Evolutionary conservation across 2,113 vertebrate genomes (phyloP).

Genomic region (Clarias macrocephalus): DNA sequence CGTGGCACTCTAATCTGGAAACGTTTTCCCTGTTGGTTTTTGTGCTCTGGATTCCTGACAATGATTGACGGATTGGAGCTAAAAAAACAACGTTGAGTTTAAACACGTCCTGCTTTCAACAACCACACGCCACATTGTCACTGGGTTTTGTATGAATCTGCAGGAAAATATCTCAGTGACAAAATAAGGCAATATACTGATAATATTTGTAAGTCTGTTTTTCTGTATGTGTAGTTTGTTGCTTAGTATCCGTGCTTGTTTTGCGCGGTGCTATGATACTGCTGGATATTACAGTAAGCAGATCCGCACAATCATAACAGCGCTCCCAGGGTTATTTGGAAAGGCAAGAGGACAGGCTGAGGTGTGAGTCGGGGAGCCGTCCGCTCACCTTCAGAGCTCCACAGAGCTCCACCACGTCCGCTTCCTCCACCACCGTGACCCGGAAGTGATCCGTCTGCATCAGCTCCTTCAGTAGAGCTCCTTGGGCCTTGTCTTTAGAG

Average conservation of each 20-base stretch:
- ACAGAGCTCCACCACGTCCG: conserved; percentile 93
- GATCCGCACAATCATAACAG: background rate
- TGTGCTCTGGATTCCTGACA: background rate
- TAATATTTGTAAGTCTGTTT: background rate
- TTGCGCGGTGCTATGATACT: background rate
- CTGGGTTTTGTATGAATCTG: background rate
- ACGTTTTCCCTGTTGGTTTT: background rate
- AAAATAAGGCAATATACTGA: background rate
- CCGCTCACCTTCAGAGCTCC: conserved; percentile 90
- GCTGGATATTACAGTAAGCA: background rate
- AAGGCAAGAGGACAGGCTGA: background rate
- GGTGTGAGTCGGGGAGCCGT: background rate
- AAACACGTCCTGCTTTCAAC: background rate
- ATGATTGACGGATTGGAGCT: background rate
- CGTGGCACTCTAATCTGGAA: no score
- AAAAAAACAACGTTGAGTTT: background rate
- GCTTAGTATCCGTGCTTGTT: background rate
- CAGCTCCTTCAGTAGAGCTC: conserved; percentile 86
- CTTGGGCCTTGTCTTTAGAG: conserved; percentile 80
- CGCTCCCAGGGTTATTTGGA: background rate
- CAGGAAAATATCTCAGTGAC: background rate
- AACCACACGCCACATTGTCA: background rate
- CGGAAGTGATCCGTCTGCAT: conserved; percentile 93
- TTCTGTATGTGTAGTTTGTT: background rate
- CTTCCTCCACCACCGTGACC: conserved; percentile 88